phyloP scores from a whole-genome alignment of 1,140 invertebrate genomes.

The Temnothorax nylanderi region DNA sequence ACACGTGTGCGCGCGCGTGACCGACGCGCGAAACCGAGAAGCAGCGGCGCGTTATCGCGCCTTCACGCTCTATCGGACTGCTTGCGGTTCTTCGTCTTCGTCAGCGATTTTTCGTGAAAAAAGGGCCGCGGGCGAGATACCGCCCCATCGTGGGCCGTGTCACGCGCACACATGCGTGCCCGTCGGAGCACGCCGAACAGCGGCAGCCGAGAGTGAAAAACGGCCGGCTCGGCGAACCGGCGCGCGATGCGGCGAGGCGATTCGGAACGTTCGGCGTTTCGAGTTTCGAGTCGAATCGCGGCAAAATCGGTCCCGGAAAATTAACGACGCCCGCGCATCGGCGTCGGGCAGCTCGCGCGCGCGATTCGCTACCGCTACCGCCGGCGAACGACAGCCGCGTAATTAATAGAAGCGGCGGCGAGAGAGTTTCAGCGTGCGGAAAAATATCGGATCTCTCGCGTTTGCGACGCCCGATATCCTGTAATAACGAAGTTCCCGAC shows the following conservation, averaged over 20 bases:
- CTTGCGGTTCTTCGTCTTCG: slow-evolving; percentile 67
- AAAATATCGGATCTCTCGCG: slow-evolving; percentile 49
- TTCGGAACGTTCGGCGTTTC: slow-evolving; percentile 17
- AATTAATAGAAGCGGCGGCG: slow-evolving; percentile 65
- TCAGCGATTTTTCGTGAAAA: slow-evolving; percentile 69
- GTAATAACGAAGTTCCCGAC: slow-evolving; percentile 9
- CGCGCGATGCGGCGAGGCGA: slow-evolving; percentile 33
- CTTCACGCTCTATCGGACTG: slow-evolving; percentile 71
- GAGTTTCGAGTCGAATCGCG: slow-evolving; percentile 45
- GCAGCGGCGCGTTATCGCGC: slow-evolving; percentile 65
- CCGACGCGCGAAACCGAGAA: slow-evolving; percentile 62
- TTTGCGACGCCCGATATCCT: background rate
- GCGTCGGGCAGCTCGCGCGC: background rate
- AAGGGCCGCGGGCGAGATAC: slow-evolving; percentile 38
- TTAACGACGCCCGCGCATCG: slow-evolving; percentile 59
- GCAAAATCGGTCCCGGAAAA: slow-evolving; percentile 59
- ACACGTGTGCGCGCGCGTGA: slow-evolving; percentile 11
- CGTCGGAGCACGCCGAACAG: background rate
- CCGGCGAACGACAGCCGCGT: slow-evolving; percentile 55
- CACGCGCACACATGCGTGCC: slow-evolving; percentile 32
- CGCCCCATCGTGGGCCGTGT: slow-evolving; percentile 28
- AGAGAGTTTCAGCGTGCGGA: slow-evolving; percentile 62
- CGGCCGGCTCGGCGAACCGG: slow-evolving; percentile 44
- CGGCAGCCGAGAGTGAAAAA: slow-evolving; percentile 65
- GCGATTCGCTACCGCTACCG: slow-evolving; percentile 2